These are phyloP conservation scores for Florisuga fusca DNA, from an alignment of 2,797 vertebrate genomes.

Conservation along the genomic window DNA sequence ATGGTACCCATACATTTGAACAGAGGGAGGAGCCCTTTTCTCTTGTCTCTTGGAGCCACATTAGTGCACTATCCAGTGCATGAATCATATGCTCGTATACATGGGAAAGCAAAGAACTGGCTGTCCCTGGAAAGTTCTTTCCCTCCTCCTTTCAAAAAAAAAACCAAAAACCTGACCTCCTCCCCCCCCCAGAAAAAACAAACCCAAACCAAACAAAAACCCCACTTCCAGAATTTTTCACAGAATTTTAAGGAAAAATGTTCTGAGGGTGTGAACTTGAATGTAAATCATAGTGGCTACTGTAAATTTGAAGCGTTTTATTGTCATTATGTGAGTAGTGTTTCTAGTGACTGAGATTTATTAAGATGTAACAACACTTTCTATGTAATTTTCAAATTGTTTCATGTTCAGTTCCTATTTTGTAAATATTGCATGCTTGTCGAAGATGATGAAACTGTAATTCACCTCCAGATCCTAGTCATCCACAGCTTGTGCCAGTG, in stretches of 20 bases:
- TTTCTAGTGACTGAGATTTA: neutral
- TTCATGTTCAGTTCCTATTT: neutral
- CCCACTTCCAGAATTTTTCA: neutral
- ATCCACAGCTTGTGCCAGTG: neutral
- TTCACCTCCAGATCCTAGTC: neutral
- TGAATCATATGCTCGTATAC: neutral
- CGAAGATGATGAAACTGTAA: neutral
- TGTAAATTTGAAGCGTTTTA: neutral
- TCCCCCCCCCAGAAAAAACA: neutral
- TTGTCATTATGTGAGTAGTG: neutral
- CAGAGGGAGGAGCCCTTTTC: neutral
- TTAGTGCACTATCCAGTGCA: constrained; percentile 28
- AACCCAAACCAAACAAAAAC: too few relatives aligned
- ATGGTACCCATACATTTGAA: neutral
- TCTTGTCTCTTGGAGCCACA: neutral
- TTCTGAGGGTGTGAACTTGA: neutral
- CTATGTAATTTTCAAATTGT: neutral
- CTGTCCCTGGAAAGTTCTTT: neutral
- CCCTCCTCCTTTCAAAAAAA: neutral
- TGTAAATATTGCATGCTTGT: neutral
- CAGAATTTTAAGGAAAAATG: neutral
- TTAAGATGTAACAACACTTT: neutral
- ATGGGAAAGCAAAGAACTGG: neutral
- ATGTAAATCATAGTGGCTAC: neutral
- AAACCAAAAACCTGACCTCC: too few relatives aligned